These are phyloP conservation scores for Diarsia brunnea DNA, from an alignment of 2,888 invertebrate species.

Conservation along the genomic window DNA sequence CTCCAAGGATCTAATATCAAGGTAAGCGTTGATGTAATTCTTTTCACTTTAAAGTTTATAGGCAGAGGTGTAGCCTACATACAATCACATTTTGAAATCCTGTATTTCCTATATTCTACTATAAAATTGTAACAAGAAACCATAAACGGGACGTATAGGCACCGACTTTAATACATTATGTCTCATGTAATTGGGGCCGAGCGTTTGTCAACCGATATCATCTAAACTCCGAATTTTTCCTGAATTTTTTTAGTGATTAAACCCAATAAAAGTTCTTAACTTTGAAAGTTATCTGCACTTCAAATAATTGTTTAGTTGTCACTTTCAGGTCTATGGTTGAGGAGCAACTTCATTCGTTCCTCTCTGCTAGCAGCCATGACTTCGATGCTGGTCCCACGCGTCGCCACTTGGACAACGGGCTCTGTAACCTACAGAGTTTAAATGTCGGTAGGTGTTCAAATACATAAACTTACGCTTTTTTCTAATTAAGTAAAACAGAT, in stretches of 20 bases:
- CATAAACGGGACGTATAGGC: constrained; percentile 51
- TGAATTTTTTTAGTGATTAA: neutral
- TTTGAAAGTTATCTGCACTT: neutral
- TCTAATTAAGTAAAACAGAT: no score
- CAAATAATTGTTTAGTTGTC: neutral
- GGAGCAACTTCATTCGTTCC: neutral
- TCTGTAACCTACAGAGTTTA: neutral
- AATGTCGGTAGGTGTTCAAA: neutral
- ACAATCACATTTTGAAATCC: no score
- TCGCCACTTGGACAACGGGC: neutral
- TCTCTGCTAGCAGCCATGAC: neutral
- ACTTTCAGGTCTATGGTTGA: neutral
- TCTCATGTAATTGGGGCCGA: no score
- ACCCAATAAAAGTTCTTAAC: neutral
- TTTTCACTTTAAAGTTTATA: neutral
- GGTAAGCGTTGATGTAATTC: neutral
- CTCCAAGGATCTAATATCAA: neutral
- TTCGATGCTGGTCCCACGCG: neutral
- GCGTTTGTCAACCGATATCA: no score
- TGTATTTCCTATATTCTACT: constrained; percentile 34
- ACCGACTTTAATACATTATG: constrained; percentile 42
- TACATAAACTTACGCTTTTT: no score
- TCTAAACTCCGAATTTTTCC: neutral
- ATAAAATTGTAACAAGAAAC: constrained; percentile 57
- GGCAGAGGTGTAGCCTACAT: no score